phyloP scores from a whole-genome alignment of 2,113 vertebrate genomes.

The Cichladusa arquata region DNA sequence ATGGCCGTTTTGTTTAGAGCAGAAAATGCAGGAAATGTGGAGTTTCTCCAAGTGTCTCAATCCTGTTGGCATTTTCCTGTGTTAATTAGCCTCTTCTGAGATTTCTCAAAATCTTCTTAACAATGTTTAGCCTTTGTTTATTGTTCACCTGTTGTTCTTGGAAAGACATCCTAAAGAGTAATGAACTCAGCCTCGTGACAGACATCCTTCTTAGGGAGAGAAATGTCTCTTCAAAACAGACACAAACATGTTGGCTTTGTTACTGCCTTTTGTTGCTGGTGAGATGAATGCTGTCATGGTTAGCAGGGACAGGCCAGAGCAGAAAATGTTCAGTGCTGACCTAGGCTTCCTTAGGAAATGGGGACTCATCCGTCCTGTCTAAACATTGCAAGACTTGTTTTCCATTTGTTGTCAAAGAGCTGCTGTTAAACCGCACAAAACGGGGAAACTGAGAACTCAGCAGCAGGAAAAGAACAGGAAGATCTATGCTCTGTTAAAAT shows the following conservation, averaged over 20 bases:
- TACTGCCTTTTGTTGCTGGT: background rate
- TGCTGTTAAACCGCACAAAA: background rate
- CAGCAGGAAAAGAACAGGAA: background rate
- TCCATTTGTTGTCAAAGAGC: background rate
- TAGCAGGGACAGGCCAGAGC: background rate
- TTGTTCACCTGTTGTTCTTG: background rate
- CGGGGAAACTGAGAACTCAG: background rate
- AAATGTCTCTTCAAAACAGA: background rate
- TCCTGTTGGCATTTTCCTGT: background rate
- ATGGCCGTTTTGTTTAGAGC: background rate
- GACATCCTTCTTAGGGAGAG: background rate
- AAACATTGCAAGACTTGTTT: background rate
- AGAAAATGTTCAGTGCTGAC: background rate
- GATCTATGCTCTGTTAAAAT: background rate
- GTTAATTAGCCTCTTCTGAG: background rate
- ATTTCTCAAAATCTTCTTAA: background rate
- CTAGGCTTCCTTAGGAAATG: background rate
- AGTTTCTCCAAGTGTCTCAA: background rate
- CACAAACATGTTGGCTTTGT: background rate
- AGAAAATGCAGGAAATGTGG: background rate
- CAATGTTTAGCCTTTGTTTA: background rate
- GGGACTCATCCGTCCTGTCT: background rate
- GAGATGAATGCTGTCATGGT: background rate
- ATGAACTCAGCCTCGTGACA: background rate
- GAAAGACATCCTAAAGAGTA: background rate